phyloP scores from a whole-genome alignment of 1,140 invertebrate genomes.

The Conopomorpha cramerella region DNA sequence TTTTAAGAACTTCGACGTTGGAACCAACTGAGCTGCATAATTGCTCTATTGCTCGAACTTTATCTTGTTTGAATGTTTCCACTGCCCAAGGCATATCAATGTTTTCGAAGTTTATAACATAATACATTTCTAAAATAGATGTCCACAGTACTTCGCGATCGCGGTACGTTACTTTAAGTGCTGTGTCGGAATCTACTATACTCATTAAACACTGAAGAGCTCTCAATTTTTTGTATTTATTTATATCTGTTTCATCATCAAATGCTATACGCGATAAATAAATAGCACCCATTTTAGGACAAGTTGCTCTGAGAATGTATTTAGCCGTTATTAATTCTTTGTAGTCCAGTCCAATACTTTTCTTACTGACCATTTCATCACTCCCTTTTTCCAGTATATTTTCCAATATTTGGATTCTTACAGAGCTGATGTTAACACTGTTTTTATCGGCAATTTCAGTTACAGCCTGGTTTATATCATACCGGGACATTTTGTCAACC shows the following conservation, averaged over 20 bases:
- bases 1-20: constrained; percentile 35
- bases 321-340: constrained; percentile 47
- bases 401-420: constrained; percentile 53
- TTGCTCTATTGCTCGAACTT: constrained; percentile 36
- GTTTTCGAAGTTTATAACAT: constrained; percentile 37
- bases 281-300: constrained; percentile 52
- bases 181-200: constrained; percentile 40
- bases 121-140: constrained; percentile 42
- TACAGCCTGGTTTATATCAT: constrained; percentile 60
- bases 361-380: constrained; percentile 21
- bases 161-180: constrained; percentile 44
- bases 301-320: constrained; percentile 55
- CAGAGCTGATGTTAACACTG: constrained; percentile 43
- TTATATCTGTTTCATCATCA: constrained; percentile 44
- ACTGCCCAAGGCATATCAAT: constrained; percentile 52
- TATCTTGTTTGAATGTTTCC: constrained; percentile 46
- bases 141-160: constrained; percentile 37
- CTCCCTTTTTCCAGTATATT: constrained; percentile 37
- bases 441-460: constrained; percentile 62
- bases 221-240: constrained; percentile 51
- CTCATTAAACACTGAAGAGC: constrained; percentile 57
- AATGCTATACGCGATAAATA: constrained; percentile 55
- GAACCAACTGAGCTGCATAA: constrained; percentile 29
- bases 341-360: constrained; percentile 21
- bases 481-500: constrained; percentile 47